Percentiles rank a stretch among this genome's conserved stretches.
Conservation (phyloP, 2,797 vertebrate genomes). For the Distichodus sexfasciatus region DNA sequence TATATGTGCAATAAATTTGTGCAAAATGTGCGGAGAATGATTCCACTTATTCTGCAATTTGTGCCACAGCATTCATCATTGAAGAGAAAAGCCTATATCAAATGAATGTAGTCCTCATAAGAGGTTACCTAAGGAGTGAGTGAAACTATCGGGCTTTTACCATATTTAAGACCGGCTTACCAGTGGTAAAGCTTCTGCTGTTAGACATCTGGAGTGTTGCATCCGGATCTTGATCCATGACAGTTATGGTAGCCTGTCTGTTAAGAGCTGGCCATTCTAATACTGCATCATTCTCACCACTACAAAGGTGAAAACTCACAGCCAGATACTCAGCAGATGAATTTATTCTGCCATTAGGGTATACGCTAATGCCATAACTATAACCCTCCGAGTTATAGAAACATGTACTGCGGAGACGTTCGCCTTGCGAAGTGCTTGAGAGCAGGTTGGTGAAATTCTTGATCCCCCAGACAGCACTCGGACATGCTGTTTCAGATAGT, state of each 20-base stretch:
- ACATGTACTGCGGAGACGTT: slow-evolving; percentile 56
- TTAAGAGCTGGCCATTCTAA: slow-evolving; percentile 86
- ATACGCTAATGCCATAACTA: slow-evolving; percentile 72
- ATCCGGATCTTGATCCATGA: slow-evolving; percentile 84
- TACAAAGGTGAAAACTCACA: slow-evolving; percentile 79
- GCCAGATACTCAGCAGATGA: slow-evolving; percentile 53
- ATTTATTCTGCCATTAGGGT: slow-evolving; percentile 61
- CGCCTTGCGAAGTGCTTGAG: not conserved
- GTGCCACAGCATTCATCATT: too few species aligned
- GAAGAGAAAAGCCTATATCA: too few species aligned
- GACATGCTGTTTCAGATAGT: slow-evolving; percentile 81
- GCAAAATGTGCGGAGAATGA: too few species aligned
- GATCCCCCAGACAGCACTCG: slow-evolving; percentile 80
- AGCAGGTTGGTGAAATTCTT: slow-evolving; percentile 73
- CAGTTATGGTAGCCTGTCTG: slow-evolving; percentile 73
- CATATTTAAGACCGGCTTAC: not conserved
- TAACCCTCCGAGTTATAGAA: slow-evolving; percentile 86
- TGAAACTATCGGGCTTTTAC: too few species aligned
- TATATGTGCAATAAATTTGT: too few species aligned
- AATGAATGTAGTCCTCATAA: too few species aligned
- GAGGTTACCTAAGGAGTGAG: too few species aligned
- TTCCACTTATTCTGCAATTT: too few species aligned
- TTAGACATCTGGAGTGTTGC: slow-evolving; percentile 81
- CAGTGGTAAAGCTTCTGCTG: slow-evolving; percentile 82
- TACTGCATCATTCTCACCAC: slow-evolving; percentile 82